phyloP scores from a whole-genome alignment of 2,113 vertebrate genomes.

The Microtus montanus region DNA sequence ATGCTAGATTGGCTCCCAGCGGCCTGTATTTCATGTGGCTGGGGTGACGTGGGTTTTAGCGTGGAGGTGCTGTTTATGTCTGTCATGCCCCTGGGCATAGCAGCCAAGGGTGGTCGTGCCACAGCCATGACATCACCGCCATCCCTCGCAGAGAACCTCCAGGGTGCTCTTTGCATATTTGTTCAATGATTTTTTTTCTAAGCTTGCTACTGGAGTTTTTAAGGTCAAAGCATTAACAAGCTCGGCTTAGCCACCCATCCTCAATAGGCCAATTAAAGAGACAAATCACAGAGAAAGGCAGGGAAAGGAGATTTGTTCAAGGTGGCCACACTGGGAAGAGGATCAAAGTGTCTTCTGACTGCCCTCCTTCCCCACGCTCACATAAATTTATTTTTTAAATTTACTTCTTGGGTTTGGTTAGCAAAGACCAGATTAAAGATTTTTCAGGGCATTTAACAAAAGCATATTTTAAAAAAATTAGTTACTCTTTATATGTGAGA shows the following conservation, averaged over 20 bases:
- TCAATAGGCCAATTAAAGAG: neutral
- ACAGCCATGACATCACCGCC: neutral
- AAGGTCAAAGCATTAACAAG: neutral
- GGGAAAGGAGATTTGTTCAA: neutral
- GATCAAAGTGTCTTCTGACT: neutral
- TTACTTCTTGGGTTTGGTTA: neutral
- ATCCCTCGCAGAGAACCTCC: neutral
- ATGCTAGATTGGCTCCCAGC: neutral
- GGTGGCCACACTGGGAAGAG: neutral
- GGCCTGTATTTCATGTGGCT: neutral
- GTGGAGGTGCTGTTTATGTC: neutral
- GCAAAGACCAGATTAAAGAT: neutral
- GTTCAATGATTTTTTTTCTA: neutral
- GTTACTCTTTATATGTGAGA: neutral
- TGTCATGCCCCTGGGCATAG: neutral
- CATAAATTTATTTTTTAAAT: neutral
- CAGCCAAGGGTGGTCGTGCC: neutral
- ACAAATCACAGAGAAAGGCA: neutral
- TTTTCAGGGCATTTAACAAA: neutral
- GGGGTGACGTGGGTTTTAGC: neutral
- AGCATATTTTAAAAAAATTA: neutral
- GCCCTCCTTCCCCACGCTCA: neutral
- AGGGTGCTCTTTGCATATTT: neutral
- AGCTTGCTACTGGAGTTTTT: constrained; percentile 1
- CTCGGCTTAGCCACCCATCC: neutral